Base-by-base conservation (phyloP, 2,113 vertebrate genomes). In the Halichoeres trimaculatus region DNA sequence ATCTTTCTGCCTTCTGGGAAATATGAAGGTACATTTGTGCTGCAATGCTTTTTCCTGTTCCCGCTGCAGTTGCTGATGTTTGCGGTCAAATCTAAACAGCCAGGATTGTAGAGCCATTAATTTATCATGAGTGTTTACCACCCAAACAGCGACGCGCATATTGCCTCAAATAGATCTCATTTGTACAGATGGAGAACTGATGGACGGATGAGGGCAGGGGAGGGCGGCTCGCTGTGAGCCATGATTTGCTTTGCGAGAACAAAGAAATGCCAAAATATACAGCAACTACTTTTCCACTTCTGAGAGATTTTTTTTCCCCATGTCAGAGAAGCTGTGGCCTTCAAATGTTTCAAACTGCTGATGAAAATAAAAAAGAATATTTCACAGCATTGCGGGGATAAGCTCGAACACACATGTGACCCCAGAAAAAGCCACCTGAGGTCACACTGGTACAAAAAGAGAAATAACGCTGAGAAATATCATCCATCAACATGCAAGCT, bases 91-190 rank as follows among this genome's bases (percentile, higher is more conserved):
- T 34, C 56, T 56, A 59, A 73, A 67, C 52, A 36, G 69, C 24
- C 1, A 14, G 41, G n/a, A 68, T 40, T 72, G 64, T 61, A 17
- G 20, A 26, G 53, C 38, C 48, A 80, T 80, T 75, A 36, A 70
- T 81, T 76, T 16, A 74, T 74, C 22, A 75, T 41, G 36, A 75
- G 56, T 63, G 60, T 72, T 78, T 71, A 66, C 80, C 60, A 63
- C 36, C 57, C 72, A 81, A 80, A 75, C 76, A 83, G 58, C 65
- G 36, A 77, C 36, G 24, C 80, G 72, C 70, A 76, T 70, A 73
- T 56, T 59, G 50, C 65, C 55, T 76, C 41, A 16, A 48, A 78
- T 53, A 70, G 51, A 63, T 72, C 58, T 60, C 20, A 48, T 76
- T 73, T 73, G 70, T 66, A 24, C 50, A 34, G 63, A 68, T 50